phyloP scores from a whole-genome alignment of 2,888 invertebrate genomes.

The Philhelius pedissequus region DNA sequence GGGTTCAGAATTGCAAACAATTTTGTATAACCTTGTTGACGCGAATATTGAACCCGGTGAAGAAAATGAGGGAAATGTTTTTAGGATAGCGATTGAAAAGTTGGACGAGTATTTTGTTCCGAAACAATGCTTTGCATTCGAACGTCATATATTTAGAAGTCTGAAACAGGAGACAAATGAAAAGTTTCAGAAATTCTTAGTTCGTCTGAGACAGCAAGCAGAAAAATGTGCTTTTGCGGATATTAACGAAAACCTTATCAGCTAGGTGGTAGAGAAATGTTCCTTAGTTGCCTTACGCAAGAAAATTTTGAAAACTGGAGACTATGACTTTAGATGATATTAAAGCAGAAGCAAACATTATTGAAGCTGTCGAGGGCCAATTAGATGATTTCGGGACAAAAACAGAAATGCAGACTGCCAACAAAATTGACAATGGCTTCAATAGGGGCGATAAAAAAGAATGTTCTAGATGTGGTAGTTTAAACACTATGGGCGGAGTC shows the following conservation, averaged over 20 bases:
- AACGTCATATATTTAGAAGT: not conserved
- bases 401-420: not conserved
- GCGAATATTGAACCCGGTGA: no score
- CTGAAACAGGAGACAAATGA: not conserved
- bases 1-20: no score
- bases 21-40: no score
- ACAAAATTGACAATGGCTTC: not conserved
- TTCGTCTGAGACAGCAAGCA: conserved; percentile 9
- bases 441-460: not conserved
- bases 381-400: not conserved
- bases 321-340: not conserved
- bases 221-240: conserved; percentile 11
- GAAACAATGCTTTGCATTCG: not conserved
- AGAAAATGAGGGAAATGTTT: no score
- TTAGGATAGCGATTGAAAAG: no score
- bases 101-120: not conserved
- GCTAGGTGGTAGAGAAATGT: conserved; percentile 1
- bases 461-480: not conserved
- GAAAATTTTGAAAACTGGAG: not conserved
- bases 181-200: conserved; percentile 7
- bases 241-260: not conserved
- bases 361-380: not conserved
- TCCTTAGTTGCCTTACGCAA: conserved; percentile 1
- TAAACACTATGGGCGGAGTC: not conserved
- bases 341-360: not conserved